Percentiles rank a stretch among this genome's conserved stretches.
phyloP scores from a whole-genome alignment of 2,797 vertebrate species.

The Allobates femoralis region DNA sequence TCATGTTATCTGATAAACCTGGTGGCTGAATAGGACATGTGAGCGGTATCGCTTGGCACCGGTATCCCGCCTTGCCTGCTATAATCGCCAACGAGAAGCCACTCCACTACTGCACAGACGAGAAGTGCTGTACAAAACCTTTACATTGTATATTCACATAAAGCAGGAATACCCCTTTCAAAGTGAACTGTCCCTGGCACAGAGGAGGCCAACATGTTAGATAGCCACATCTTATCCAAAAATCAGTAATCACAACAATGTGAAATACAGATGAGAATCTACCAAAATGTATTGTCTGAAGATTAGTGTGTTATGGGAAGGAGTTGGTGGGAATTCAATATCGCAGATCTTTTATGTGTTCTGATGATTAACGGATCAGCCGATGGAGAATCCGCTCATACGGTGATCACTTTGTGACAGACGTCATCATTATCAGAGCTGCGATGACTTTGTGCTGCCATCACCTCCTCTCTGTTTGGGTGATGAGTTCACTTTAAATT shows the following conservation, averaged over 20 bases:
- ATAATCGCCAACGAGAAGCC: too few species aligned
- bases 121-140: too few species aligned
- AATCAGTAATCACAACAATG: background rate
- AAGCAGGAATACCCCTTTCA: background rate
- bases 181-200: background rate
- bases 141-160: background rate
- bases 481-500: conserved; percentile 25
- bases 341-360: background rate
- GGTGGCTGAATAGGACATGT: too few species aligned
- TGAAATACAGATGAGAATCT: background rate
- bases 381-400: background rate
- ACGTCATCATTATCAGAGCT: background rate
- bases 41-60: too few species aligned
- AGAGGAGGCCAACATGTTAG: background rate
- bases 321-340: background rate
- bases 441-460: background rate
- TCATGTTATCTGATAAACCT: too few species aligned
- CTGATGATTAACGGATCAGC: too few species aligned
- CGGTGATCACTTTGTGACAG: background rate
- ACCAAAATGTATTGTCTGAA: background rate
- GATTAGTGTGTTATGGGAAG: background rate
- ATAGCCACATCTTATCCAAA: background rate
- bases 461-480: background rate
- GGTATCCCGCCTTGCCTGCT: too few species aligned
- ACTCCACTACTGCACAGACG: too few species aligned